phyloP scores from a whole-genome alignment of 2,888 invertebrate species.

The Ryuthela nishihirai region DNA sequence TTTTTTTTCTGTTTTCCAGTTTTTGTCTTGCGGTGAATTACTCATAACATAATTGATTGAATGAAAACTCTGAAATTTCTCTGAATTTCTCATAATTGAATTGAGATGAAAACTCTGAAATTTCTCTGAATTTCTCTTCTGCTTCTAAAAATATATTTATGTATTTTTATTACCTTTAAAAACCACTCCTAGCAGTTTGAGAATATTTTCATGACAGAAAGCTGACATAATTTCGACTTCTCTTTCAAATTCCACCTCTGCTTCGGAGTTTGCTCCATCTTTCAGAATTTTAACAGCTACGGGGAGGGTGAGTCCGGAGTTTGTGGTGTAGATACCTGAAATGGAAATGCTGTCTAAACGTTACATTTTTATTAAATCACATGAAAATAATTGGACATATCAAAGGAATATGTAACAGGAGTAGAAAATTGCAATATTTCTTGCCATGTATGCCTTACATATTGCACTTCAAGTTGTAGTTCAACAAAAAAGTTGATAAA shows the following conservation, averaged over 20 bases:
- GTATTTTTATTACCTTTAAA: slow-evolving; percentile 36
- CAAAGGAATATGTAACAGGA: too few species aligned
- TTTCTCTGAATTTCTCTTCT: too few species aligned
- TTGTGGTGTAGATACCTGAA: slow-evolving; percentile 19
- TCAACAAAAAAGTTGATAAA: too few species aligned
- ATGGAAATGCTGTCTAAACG: neutral
- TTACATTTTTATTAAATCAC: too few species aligned
- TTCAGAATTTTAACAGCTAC: slow-evolving; percentile 79
- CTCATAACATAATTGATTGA: neutral
- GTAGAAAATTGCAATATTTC: too few species aligned
- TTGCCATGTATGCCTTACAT: too few species aligned
- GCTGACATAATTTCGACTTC: slow-evolving; percentile 82
- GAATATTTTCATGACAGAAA: slow-evolving; percentile 71
- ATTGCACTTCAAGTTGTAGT: too few species aligned
- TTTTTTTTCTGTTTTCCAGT: neutral
- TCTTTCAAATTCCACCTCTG: slow-evolving; percentile 72
- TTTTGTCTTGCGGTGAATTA: neutral
- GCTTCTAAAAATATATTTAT: too few species aligned
- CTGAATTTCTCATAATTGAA: too few species aligned
- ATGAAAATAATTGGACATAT: too few species aligned
- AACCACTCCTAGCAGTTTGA: slow-evolving; percentile 67
- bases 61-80: neutral
- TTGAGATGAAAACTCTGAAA: too few species aligned
- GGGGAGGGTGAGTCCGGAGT: slow-evolving; percentile 49
- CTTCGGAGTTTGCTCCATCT: slow-evolving; percentile 68